phyloP scores from a whole-genome alignment of 2,113 vertebrate genomes.

The Anguilla rostrata region DNA sequence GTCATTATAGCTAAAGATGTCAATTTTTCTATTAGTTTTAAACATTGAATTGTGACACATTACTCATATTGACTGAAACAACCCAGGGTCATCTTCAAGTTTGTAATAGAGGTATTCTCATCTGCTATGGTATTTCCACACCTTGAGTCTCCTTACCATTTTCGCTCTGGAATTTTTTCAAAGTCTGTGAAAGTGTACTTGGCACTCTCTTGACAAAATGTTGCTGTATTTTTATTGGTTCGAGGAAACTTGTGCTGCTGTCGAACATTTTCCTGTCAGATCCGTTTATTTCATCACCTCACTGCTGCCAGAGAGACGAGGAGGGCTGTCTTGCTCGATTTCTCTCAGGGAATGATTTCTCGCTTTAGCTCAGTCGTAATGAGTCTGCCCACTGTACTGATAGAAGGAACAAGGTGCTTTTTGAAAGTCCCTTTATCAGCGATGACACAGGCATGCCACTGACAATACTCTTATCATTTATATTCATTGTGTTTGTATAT shows the following conservation, averaged over 20 bases:
- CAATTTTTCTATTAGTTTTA: too few species aligned
- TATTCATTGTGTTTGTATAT: background rate
- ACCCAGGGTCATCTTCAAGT: too few species aligned
- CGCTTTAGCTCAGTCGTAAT: background rate
- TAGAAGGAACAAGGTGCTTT: slow-evolving; percentile 8
- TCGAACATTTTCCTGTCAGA: background rate
- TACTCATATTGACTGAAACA: too few species aligned
- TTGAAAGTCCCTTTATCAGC: background rate
- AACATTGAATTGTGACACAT: too few species aligned
- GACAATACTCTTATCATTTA: too few species aligned
- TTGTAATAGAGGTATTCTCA: too few species aligned
- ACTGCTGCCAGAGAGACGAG: background rate
- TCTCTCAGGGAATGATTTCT: background rate
- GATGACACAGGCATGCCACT: too few species aligned
- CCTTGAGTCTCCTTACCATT: background rate
- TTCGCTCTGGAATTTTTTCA: too few species aligned
- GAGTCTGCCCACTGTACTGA: background rate
- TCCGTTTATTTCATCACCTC: background rate
- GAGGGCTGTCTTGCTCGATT: background rate
- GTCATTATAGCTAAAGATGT: background rate
- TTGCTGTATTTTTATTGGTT: background rate
- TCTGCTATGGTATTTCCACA: background rate
- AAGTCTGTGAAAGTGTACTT: background rate
- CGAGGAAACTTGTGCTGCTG: background rate
- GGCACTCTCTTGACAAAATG: background rate